Conservation (phyloP, 2,888 invertebrate genomes). For the Mystacides longicornis region DNA sequence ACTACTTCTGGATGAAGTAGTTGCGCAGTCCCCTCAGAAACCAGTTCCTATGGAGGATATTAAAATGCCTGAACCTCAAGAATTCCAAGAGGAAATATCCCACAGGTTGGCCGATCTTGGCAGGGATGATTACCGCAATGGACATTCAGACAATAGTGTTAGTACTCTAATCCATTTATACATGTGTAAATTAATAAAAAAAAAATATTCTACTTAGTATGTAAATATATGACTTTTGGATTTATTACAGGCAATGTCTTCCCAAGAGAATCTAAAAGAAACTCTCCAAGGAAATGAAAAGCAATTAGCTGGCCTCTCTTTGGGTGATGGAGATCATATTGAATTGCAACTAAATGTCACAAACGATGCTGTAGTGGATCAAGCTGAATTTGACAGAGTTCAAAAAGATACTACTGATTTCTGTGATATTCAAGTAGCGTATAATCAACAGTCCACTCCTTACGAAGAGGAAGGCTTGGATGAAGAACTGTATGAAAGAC, state of each 20-base stretch:
- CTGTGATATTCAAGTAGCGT: slow-evolving; percentile 45
- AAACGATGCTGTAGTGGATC: slow-evolving; percentile 25
- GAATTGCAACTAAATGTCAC: slow-evolving; percentile 23
- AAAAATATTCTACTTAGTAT: too few relatives aligned
- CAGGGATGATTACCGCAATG: slow-evolving; percentile 47
- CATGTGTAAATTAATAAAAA: too few relatives aligned
- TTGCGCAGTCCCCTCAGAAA: slow-evolving; percentile 68
- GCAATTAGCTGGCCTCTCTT: slow-evolving; percentile 34
- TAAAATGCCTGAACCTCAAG: slow-evolving; percentile 48
- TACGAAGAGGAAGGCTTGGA: slow-evolving; percentile 39
- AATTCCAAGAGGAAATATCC: slow-evolving; percentile 58
- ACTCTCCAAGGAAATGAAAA: slow-evolving; percentile 39
- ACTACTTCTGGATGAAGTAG: slow-evolving; percentile 36
- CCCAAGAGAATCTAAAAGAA: slow-evolving; percentile 36
- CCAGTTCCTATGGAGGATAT: slow-evolving; percentile 57
- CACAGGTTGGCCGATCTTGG: slow-evolving; percentile 57
- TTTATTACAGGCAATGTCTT: slow-evolving; percentile 29
- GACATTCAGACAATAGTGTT: slow-evolving; percentile 43
- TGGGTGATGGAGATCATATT: slow-evolving; percentile 22
- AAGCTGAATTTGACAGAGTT: slow-evolving; percentile 54
- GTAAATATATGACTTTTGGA: too few relatives aligned
- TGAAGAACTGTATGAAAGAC: slow-evolving; percentile 44
- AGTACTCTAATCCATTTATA: slow-evolving; percentile 26
- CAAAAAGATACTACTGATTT: slow-evolving; percentile 53
- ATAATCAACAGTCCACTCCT: slow-evolving; percentile 40